Percentiles rank a stretch among this genome's conserved stretches.
These are phyloP conservation scores for Bambusicola thoracicus DNA, from an alignment of 2,113 vertebrate genomes.

Conservation along the genomic window DNA sequence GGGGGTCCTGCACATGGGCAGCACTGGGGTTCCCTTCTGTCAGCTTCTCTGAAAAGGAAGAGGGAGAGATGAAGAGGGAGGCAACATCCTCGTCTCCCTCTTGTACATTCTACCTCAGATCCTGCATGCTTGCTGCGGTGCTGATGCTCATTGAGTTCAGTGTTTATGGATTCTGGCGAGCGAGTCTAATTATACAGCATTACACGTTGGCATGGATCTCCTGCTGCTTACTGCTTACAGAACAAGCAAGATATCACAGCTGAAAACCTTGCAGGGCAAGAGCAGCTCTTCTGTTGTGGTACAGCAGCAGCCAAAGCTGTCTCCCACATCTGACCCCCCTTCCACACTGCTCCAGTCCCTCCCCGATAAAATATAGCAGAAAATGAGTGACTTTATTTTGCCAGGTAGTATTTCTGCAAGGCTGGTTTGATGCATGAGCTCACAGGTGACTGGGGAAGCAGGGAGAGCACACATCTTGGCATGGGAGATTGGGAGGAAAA, in stretches of 20 bases:
- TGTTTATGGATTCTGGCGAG: conserved; percentile 38
- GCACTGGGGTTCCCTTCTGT: conserved; percentile 26
- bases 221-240: neutral
- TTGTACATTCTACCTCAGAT: neutral
- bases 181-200: conserved; percentile 31
- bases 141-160: neutral
- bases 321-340: neutral
- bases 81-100: neutral
- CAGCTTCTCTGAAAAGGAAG: conserved; percentile 66
- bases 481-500: neutral
- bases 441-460: neutral
- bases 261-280: conserved; percentile 21
- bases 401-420: neutral
- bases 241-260: conserved; percentile 36
- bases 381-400: neutral
- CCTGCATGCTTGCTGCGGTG: rapidly evolving
- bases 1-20: neutral
- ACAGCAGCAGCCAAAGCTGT: neutral
- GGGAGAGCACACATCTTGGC: neutral
- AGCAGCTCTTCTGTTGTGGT: neutral
- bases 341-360: neutral
- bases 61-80: neutral
- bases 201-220: conserved; percentile 7
- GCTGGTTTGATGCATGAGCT: neutral
- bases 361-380: neutral